Evolutionary conservation across 2,888 invertebrate species (phyloP).

Genomic region (Palloptera scutellata): DNA sequence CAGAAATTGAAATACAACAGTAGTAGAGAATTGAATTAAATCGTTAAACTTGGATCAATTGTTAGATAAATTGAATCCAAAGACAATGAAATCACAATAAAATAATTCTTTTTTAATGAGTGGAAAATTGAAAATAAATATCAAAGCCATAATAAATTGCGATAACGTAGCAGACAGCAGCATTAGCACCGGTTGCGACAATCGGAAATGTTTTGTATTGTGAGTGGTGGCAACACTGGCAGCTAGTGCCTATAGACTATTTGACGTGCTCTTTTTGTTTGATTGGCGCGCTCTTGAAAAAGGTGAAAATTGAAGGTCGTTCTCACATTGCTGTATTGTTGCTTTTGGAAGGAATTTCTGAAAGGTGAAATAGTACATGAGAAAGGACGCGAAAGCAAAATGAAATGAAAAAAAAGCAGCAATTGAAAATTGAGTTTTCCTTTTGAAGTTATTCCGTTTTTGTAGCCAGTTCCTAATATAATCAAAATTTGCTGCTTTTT

Average conservation of each 20-base stretch:
- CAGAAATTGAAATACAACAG: background rate
- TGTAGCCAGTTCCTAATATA: no score
- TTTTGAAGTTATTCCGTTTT: no score
- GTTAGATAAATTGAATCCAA: slow-evolving; percentile 19
- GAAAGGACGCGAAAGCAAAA: background rate
- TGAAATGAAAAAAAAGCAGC: background rate
- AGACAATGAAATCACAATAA: slow-evolving; percentile 23
- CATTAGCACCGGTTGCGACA: no score
- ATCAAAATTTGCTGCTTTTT: no score
- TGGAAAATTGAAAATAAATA: slow-evolving; percentile 31
- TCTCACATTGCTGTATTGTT: background rate
- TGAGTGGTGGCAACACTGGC: no score
- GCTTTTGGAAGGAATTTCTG: background rate
- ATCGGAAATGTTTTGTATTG: no score
- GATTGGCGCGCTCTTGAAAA: background rate
- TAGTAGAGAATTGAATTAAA: slow-evolving; percentile 26
- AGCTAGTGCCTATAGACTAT: no score
- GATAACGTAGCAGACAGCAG: no score
- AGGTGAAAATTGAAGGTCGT: slow-evolving; percentile 10
- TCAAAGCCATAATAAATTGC: background rate
- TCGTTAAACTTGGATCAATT: slow-evolving; percentile 24
- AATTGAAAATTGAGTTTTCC: background rate
- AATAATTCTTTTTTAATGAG: slow-evolving; percentile 20
- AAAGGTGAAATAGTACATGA: no score
- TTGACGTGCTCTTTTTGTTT: background rate